Percentiles rank a stretch among this genome's conserved stretches.
phyloP scores from a whole-genome alignment of 53 echinoderm and acorn worm genomes.

The Astropecten irregularis region DNA sequence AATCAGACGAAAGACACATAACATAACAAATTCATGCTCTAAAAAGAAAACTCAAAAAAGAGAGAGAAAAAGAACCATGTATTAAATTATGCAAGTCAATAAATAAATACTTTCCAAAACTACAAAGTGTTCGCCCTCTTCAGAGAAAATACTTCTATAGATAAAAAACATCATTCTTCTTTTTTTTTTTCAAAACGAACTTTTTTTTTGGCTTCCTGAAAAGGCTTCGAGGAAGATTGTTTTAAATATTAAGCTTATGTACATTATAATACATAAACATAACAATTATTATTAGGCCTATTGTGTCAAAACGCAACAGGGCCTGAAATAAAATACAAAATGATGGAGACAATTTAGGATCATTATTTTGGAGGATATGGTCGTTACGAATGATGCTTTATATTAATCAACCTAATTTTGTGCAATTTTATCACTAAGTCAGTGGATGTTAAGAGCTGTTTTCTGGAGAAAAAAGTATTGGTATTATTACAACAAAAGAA shows the following conservation, averaged over 20 bases:
- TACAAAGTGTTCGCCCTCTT: not conserved
- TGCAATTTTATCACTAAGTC: not conserved
- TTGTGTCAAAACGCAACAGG: not conserved
- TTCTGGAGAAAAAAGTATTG: not conserved
- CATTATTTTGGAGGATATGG: not conserved
- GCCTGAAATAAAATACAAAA: not conserved
- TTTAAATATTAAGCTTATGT: constrained; percentile 20
- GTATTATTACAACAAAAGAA: not conserved
- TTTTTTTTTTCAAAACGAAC: not conserved
- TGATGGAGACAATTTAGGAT: not conserved
- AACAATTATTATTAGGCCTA: not conserved
- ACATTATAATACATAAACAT: constrained; percentile 52
- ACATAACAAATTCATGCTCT: too few species aligned
- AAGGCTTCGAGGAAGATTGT: too few species aligned
- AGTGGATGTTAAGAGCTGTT: not conserved
- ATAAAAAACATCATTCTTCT: not conserved
- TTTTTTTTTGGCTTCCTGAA: too few species aligned
- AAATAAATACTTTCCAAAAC: not conserved
- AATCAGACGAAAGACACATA: too few species aligned
- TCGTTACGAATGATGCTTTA: too few species aligned
- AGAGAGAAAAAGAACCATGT: not conserved
- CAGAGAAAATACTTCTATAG: not conserved
- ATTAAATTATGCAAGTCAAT: not conserved
- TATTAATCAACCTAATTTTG: too few species aligned
- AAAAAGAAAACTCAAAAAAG: too few species aligned